phyloP scores from a whole-genome alignment of 37 sponge, comb jelly and placozoan species.

The Beroe forskalii region DNA sequence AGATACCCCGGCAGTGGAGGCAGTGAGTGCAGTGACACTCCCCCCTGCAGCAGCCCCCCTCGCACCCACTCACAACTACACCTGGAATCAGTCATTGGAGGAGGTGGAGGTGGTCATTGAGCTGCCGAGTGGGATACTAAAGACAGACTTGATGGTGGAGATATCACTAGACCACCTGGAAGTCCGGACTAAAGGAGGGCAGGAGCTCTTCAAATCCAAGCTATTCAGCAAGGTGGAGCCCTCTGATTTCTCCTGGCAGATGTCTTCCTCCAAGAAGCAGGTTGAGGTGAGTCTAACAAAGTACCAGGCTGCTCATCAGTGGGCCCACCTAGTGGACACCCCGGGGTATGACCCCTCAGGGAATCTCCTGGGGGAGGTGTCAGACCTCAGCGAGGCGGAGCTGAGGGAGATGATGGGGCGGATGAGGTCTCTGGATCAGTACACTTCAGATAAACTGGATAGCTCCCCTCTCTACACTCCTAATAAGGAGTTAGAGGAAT shows the following conservation, averaged over 20 bases:
- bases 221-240: slow-evolving; percentile 40
- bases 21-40: background rate
- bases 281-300: slow-evolving; percentile 35
- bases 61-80: slow-evolving; percentile 20
- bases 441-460: slow-evolving; percentile 23
- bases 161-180: background rate
- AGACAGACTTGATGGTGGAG: slow-evolving; percentile 28
- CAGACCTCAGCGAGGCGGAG: slow-evolving; percentile 47
- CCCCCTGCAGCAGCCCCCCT: background rate
- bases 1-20: background rate
- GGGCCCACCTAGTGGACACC: slow-evolving; percentile 23
- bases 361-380: slow-evolving; percentile 15
- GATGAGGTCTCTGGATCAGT: slow-evolving; percentile 19
- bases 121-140: slow-evolving; percentile 17
- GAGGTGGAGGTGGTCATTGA: background rate
- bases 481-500: slow-evolving; percentile 22
- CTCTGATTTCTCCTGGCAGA: background rate
- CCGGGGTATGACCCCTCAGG: slow-evolving; percentile 36
- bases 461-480: slow-evolving; percentile 58
- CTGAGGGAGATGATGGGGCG: background rate
- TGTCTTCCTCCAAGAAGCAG: background rate
- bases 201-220: slow-evolving; percentile 13
- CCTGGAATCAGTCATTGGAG: slow-evolving; percentile 35
- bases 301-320: slow-evolving; percentile 40
- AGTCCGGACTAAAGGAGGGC: slow-evolving; percentile 37